Conservation (phyloP, 2,113 vertebrate genomes). For the Myotis lucifugus region DNA sequence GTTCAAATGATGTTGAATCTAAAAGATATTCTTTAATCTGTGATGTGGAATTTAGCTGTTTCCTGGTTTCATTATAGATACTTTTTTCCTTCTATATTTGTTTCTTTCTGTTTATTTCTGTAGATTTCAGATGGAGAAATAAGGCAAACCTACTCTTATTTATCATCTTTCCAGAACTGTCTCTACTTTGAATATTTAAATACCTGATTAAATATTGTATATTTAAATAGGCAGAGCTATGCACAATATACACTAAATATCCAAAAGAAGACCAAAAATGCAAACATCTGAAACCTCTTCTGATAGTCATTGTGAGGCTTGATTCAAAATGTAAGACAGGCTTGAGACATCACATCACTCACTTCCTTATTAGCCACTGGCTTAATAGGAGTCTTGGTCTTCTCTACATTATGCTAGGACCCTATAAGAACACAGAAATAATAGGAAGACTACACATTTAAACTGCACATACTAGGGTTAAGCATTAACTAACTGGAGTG, state of each 20-base stretch:
- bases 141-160: not conserved
- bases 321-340: not conserved
- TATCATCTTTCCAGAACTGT: not conserved
- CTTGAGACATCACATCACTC: not conserved
- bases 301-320: not conserved
- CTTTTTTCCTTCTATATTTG: not conserved
- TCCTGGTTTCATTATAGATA: not conserved
- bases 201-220: not conserved
- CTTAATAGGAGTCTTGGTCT: not conserved
- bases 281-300: not conserved
- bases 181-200: constrained; percentile 12
- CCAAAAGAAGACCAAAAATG: not conserved
- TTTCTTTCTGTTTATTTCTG: not conserved
- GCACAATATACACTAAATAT: not conserved
- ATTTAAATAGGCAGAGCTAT: not conserved
- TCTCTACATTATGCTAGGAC: not conserved
- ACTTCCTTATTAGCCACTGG: not conserved
- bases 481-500: not conserved
- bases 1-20: not conserved
- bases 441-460: not conserved
- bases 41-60: not conserved
- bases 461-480: not conserved
- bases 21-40: not conserved
- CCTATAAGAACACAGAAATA: not conserved
- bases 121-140: not conserved